Base-by-base conservation (phyloP, 2,113 vertebrate genomes). In the Vanacampus margaritifer region DNA sequence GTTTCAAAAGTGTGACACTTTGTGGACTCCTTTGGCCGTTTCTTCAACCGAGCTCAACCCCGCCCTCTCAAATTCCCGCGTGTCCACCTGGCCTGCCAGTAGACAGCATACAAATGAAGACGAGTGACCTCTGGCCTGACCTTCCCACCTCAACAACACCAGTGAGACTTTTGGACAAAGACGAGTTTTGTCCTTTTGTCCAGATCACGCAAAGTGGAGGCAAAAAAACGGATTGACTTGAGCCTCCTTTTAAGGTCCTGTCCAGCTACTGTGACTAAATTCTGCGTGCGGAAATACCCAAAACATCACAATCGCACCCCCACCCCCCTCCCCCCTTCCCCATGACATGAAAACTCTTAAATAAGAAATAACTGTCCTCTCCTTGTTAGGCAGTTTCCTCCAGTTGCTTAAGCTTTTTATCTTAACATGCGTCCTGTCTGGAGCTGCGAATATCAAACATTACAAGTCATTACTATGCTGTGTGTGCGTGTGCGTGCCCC, bases 401-500 rank as follows among this genome's bases (percentile, higher is more conserved):
- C 23, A 32, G 24, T 56, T 56, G 54, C 54, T 39, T n/a, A 11
- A 21, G 21, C 58, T 28, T n/a, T 24, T 51, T 53, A 65, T 36
- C 64, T 53, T 65, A 37, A 65, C 64, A n/a, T 48, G 63, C 63
- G 60, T 80, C 71, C 69, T 67, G 63, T 81, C 68, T 76, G 67
- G 36, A 61, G 56, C 71, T 61, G 35, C 36, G 56, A 72, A 69
- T 50, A 35, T 63, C 77, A 66, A 54, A 74, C 72, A 11, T 54
- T 26, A 54, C 51, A 21, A 60, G 35, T 72, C 60, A 73, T 67
- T 3, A 69, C 63, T 60, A 7, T 28, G 5, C 58, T 69, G 53
- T 41, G 75, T 60, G 71, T 57, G 69, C 74, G 63, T 72, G 62
- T 84, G 35, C 24, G 70, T 57, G 72, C 82, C 82, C 79, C 14